Percentiles rank a stretch among this genome's conserved stretches.
Evolutionary conservation across 30 jellyfish, hydroid and myxozoan species (phyloP).

Genomic region (Haliclystus octoradiatus): DNA sequence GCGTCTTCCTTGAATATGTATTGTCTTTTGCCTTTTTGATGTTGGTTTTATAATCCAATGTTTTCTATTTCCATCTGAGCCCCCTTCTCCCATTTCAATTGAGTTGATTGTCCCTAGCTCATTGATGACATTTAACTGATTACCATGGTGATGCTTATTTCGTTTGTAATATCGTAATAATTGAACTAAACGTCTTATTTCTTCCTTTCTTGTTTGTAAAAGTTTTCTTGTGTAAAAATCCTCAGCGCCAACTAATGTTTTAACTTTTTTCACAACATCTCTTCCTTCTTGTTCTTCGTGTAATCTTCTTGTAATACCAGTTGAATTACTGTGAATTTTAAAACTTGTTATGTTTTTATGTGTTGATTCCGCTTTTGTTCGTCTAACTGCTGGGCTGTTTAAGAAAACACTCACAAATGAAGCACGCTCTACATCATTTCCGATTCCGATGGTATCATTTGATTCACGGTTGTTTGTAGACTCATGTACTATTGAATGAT

Average conservation of each 20-base stretch:
- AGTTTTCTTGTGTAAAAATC: background rate
- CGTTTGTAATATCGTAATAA: background rate
- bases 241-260: background rate
- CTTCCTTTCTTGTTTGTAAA: background rate
- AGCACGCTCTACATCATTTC: background rate
- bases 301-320: too few species aligned
- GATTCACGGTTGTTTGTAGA: too few species aligned
- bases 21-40: background rate
- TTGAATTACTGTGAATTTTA: background rate
- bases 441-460: too few species aligned
- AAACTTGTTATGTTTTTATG: background rate
- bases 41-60: background rate
- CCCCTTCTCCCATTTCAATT: too few species aligned
- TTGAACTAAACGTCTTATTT: background rate
- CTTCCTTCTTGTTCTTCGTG: background rate
- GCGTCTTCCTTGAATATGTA: background rate
- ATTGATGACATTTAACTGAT: background rate
- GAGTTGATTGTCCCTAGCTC: too few species aligned
- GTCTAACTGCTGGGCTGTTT: background rate
- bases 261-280: background rate
- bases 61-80: background rate
- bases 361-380: background rate
- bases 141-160: background rate
- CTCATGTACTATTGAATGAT: too few species aligned
- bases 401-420: background rate